These are phyloP conservation scores for Melanostigma gelatinosum DNA, from an alignment of 2,113 vertebrate species.

Conservation along the genomic window DNA sequence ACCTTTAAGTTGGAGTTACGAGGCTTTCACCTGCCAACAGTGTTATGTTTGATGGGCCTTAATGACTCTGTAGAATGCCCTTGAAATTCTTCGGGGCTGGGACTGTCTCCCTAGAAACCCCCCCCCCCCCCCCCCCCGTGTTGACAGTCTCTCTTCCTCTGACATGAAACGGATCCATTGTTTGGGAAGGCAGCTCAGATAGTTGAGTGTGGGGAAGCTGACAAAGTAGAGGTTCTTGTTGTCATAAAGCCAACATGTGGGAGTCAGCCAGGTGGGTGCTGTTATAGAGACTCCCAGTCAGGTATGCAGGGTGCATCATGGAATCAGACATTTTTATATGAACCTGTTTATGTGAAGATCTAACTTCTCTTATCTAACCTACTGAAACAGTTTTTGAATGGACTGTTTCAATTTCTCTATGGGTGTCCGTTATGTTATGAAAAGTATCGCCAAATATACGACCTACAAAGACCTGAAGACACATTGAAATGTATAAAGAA, in stretches of 20 bases:
- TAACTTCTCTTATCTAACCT: background rate
- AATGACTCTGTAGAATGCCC: conserved; percentile 52
- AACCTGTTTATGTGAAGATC: background rate
- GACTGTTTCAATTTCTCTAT: background rate
- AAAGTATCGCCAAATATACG: background rate
- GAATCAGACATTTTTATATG: background rate
- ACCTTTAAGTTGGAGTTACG: background rate
- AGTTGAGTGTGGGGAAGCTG: conserved; percentile 45
- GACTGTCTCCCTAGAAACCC: conserved; percentile 57
- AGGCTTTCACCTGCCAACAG: conserved; percentile 19
- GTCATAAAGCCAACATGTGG: conserved; percentile 55
- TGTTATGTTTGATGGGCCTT: conserved; percentile 20
- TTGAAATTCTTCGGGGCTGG: conserved; percentile 57
- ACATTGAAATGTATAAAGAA: background rate
- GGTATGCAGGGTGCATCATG: background rate
- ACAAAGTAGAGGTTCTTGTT: conserved; percentile 68
- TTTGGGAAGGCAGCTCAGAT: conserved; percentile 47
- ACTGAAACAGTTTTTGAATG: background rate
- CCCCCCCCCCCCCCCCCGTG: conserved; percentile 9
- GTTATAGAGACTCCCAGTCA: conserved; percentile 33
- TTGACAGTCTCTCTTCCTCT: conserved; percentile 37
- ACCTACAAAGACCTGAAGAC: background rate
- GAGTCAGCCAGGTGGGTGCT: conserved; percentile 55
- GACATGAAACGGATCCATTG: conserved; percentile 75
- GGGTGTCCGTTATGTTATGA: background rate